Percentiles rank a stretch among this genome's conserved stretches.
These are phyloP conservation scores for Anguilla japonica DNA, from an alignment of 2,113 vertebrate species.

Conservation along the genomic window DNA sequence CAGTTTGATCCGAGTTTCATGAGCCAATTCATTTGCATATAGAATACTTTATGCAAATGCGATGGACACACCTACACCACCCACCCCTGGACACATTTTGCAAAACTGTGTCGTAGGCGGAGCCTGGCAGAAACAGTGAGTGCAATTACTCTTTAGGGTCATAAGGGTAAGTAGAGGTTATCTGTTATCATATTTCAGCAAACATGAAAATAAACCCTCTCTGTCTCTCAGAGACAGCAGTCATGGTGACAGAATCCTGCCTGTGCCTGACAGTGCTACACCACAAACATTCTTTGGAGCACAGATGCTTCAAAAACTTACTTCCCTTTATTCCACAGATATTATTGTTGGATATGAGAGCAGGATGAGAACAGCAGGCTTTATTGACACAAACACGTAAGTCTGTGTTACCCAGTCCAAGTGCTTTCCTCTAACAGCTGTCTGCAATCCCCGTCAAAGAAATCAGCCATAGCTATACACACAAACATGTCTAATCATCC, in stretches of 20 bases:
- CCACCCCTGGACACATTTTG: no score
- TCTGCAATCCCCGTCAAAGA: neutral
- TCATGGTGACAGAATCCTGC: neutral
- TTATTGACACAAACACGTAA: no score
- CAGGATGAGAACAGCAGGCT: no score
- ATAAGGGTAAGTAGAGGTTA: slow-evolving; percentile 28
- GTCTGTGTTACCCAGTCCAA: neutral
- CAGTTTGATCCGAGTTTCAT: no score
- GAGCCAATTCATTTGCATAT: no score
- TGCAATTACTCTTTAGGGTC: neutral
- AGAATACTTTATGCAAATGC: no score
- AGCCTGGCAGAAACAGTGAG: no score
- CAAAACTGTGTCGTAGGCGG: no score
- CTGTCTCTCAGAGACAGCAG: neutral
- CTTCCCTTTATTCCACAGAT: neutral
- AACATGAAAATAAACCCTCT: slow-evolving; percentile 15
- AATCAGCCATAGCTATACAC: neutral
- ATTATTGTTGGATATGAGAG: neutral
- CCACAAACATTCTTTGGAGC: neutral
- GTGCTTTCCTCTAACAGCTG: neutral
- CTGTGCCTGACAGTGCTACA: neutral
- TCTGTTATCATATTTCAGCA: slow-evolving; percentile 30
- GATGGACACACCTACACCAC: no score
- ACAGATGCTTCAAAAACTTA: neutral
- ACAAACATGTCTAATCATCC: neutral